Evolutionary conservation across 2,888 invertebrate genomes (phyloP).

Genomic region (Pachymerium ferrugineum): DNA sequence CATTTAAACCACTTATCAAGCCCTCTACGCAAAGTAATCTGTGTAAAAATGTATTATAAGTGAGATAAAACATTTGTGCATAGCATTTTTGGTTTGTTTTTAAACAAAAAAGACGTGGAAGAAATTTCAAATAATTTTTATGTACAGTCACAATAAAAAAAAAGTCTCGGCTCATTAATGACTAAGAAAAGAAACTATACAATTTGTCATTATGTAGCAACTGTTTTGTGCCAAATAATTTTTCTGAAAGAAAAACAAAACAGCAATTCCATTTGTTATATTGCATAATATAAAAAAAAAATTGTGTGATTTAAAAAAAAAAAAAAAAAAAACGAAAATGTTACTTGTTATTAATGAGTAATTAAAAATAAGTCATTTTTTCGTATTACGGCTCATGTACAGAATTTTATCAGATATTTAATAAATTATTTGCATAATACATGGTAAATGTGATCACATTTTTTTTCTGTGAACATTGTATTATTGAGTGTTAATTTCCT

Average conservation of each 20-base stretch:
- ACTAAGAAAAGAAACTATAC: neutral
- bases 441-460: no score
- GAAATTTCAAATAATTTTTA: neutral
- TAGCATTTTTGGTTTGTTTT: neutral
- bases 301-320: conserved; percentile 5
- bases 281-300: neutral
- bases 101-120: neutral
- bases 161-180: neutral
- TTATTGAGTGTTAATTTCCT: no score
- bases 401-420: conserved; percentile 9
- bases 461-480: no score
- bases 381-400: conserved; percentile 9
- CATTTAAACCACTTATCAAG: no score
- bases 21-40: neutral
- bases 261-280: neutral
- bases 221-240: conserved; percentile 1
- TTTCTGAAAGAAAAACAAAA: neutral
- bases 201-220: neutral
- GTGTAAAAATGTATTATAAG: conserved; percentile 8
- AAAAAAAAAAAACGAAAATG: neutral
- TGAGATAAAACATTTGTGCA: neutral
- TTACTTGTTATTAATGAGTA: neutral
- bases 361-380: no score
- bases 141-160: neutral
- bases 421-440: no score